These are phyloP conservation scores for Drosophila dunni DNA, from an alignment of 1,140 invertebrate genomes.

Conservation along the genomic window DNA sequence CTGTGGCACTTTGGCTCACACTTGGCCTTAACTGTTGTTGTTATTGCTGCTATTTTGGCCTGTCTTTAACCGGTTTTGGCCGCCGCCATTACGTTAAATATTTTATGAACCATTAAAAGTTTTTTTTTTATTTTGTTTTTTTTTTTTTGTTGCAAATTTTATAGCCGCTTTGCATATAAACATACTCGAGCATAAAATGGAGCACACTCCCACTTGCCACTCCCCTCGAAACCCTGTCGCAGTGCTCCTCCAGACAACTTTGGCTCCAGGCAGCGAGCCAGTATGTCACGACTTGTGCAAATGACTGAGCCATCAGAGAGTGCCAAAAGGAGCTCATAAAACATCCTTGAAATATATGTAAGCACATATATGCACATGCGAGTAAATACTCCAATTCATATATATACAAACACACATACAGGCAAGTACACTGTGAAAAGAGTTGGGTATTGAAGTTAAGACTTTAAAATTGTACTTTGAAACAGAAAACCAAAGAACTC, in stretches of 20 bases:
- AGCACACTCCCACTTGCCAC: constrained; percentile 3
- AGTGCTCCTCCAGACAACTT: neutral
- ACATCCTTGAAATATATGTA: constrained; percentile 49
- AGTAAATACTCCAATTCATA: neutral
- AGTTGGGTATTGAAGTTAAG: no score
- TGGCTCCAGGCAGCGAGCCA: constrained; percentile 55
- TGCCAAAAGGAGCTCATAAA: constrained; percentile 78
- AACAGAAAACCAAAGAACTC: no score
- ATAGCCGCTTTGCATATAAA: constrained; percentile 80
- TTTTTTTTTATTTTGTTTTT: constrained; percentile 51
- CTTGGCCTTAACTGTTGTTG: constrained; percentile 23
- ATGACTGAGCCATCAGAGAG: constrained; percentile 79
- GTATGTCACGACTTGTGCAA: constrained; percentile 77
- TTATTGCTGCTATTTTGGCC: constrained; percentile 46
- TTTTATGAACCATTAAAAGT: constrained; percentile 83
- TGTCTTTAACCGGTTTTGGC: constrained; percentile 74
- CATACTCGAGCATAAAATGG: constrained; percentile 43
- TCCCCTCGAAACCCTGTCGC: neutral
- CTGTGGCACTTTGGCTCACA: constrained; percentile 20
- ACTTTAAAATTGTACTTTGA: no score
- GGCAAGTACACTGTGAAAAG: neutral
- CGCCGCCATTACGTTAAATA: constrained; percentile 75
- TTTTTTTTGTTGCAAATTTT: constrained; percentile 63
- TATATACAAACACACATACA: constrained; percentile 17
- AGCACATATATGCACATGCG: constrained; percentile 8